Evolutionary conservation across 2,888 invertebrate species (phyloP).

Genomic region (Didymodactylos carnosus): DNA sequence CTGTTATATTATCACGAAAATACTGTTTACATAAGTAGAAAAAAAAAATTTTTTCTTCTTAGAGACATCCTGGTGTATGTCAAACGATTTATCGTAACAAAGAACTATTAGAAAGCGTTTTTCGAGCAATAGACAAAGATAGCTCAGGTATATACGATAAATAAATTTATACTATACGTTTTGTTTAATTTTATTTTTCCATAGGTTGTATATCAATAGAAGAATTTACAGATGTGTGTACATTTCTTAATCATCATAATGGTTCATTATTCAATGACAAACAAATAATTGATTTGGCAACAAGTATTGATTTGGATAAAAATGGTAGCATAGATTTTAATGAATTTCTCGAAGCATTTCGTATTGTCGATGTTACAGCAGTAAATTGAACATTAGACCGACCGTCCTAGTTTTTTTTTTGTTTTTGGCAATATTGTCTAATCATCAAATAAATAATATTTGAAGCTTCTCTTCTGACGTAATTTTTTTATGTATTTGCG

Average conservation of each 20-base stretch:
- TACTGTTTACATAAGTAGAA: too few relatives aligned
- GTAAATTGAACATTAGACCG: too few relatives aligned
- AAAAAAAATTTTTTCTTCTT: not conserved
- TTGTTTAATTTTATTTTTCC: not conserved
- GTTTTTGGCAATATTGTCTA: too few relatives aligned
- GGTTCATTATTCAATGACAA: slow-evolving; percentile 32
- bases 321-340: slow-evolving; percentile 77
- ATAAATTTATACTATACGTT: too few relatives aligned
- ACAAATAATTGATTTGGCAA: slow-evolving; percentile 63
- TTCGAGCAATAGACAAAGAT: slow-evolving; percentile 76
- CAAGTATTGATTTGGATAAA: slow-evolving; percentile 75
- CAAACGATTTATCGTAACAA: slow-evolving; percentile 65
- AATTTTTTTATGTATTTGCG: too few relatives aligned
- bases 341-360: slow-evolving; percentile 77
- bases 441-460: too few relatives aligned
- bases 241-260: slow-evolving; percentile 36
- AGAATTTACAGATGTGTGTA: slow-evolving; percentile 77
- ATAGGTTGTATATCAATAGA: slow-evolving; percentile 66
- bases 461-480: too few relatives aligned
- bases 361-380: slow-evolving; percentile 50
- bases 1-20: not conserved
- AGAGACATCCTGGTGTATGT: slow-evolving; percentile 10
- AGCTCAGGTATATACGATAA: too few relatives aligned
- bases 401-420: too few relatives aligned
- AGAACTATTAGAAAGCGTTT: slow-evolving; percentile 68